Evolutionary conservation across 1,140 invertebrate species (phyloP), one percentile per base, ranked within the genome.

Genomic region (Zophobas atratus): DNA sequence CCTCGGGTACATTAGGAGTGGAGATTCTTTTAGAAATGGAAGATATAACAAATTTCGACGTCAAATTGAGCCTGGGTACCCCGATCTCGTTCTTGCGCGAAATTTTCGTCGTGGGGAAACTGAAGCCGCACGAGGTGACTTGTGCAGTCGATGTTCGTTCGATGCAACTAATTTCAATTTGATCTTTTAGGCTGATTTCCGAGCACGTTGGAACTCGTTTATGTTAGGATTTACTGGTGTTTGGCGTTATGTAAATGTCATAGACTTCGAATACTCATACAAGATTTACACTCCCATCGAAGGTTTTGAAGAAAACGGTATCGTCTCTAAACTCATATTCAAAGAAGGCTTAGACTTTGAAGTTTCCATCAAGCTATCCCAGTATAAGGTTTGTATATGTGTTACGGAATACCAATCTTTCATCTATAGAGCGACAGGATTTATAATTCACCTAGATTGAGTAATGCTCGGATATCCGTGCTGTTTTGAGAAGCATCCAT

Each of bases 251-350:
- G 86, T 88, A n/a, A 91, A 90, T 48, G 80, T 91, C 0, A 89
- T 89, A 1, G 90, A 95, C 85, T 94, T 95, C 63, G 91, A 95
- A 77, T 94, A 95, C 82, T 90, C 92, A 8, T 94, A 94, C 82
- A 90, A 93, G 78, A 85, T 95, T 6, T 94, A 91, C 81, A 94
- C 94, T 0, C 94, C 94, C 0, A 82, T 96, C 3, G 88, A 92
- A 79, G 92, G 91, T 2, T 92, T 94, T 70, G 89, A 94, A 81
- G 91, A 94, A 84, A 94, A 92, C 81, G 93, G 94, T 0, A 86
- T 93, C 1, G 91, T 94, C 0, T 88, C 91, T 0, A 94, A 94
- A 83, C 89, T 94, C 63, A 86, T 94, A 34, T 86, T 88, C 77
- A 86, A 88, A 36, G 85, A 92, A 6, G 89, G 90, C 60, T 86